Base-by-base conservation (phyloP, 2,797 vertebrate genomes). In the Arrhamphus sclerolepis region DNA sequence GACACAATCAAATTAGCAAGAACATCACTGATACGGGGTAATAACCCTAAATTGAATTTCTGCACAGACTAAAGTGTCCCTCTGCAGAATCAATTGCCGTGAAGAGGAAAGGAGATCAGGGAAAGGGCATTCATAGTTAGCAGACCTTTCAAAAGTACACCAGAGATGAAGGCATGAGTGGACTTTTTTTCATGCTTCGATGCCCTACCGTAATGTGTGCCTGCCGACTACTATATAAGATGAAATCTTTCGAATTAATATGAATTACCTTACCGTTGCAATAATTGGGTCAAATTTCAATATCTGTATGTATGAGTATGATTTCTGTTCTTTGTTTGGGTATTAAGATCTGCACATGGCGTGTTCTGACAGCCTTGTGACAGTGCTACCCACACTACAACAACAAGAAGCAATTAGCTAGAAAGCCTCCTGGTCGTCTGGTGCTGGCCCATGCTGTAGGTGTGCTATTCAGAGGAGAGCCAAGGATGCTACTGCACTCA, bases 11-110 rank as follows among this genome's bases (percentile, higher is more conserved):
- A 90, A 91, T 91, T 92, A 92, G 85, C 85, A 86, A 87, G 85
- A 91, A 87, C 89, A 92, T 91, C 90, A 83, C 72, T 87, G 89
- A 91, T 89, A 90, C 78, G 72, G 86, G 77, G 82, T 92, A 91
- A 91, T 91, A 87, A 88, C 87, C 89, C 84, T 82, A 88, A 90
- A 92, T 91, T 89, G 86, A 90, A 92, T 91, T 90, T 88, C 76
- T 78, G 85, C 81, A 72, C 78, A 70, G 66, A 63, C 83, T 82
- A 82, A 91, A 89, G 83, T 80, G 75, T 84, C 75, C 81, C 82
- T 83, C 81, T 72, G 66, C 78, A 84, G 71, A 90, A 89, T 90
- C 88, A 90, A 89, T 88, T 86, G 86, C 83, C 87, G 84, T 89
- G 85, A 80, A 89, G 81, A 83, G 82, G 88, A 82, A 85, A 83